Conservation (phyloP, 2,113 vertebrate genomes). For the Coreoperca whiteheadi region DNA sequence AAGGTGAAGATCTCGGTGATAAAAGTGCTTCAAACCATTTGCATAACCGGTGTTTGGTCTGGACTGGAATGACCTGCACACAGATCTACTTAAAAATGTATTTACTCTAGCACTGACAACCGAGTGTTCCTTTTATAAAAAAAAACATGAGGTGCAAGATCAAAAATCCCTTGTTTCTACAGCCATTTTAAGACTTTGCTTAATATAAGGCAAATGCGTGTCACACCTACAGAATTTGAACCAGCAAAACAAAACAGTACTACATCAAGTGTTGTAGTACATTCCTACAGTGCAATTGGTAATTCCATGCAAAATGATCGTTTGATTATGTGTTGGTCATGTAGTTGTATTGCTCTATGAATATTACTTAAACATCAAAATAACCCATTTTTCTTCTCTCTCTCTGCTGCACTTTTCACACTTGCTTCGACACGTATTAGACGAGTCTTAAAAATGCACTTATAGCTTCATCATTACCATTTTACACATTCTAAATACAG, state of each 20-base stretch:
- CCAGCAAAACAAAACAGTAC: not conserved
- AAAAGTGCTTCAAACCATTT: not conserved
- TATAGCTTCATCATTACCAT: not conserved
- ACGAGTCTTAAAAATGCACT: not conserved
- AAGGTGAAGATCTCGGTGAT: not conserved
- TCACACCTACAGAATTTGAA: not conserved
- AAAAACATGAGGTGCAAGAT: not conserved
- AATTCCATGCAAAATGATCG: not conserved
- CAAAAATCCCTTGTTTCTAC: not conserved
- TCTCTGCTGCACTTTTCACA: not conserved
- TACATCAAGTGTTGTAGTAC: no score
- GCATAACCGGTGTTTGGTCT: not conserved
- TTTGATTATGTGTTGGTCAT: not conserved
- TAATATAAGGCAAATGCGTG: not conserved
- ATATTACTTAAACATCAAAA: no score
- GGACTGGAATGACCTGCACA: not conserved
- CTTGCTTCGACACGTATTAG: no score
- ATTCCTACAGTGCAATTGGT: not conserved
- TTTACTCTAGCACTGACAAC: not conserved
- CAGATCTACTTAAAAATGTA: not conserved
- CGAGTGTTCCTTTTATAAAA: not conserved
- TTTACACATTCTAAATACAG: not conserved
- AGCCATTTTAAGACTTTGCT: not conserved
- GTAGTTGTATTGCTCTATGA: no score
- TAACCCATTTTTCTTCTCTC: no score